Evolutionary conservation across 2,797 vertebrate species (phyloP).

Genomic region (Phataginus tetradactyla): DNA sequence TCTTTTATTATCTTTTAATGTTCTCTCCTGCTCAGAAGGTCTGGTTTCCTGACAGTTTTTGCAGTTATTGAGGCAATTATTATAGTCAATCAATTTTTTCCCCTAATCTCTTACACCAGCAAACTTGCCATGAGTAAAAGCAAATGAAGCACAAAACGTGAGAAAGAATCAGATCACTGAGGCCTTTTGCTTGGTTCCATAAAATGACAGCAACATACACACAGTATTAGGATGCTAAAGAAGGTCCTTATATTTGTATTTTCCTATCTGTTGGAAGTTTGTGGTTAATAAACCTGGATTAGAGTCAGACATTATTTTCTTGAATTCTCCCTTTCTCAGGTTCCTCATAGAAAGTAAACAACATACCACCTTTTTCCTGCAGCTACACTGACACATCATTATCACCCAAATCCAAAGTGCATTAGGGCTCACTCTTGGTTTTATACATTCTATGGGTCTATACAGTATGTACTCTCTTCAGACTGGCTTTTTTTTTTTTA

Average conservation of each 20-base stretch:
- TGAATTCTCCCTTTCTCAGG: not conserved
- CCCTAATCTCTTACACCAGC: not conserved
- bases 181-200: not conserved
- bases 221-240: not conserved
- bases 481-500: too few relatives aligned
- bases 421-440: too few relatives aligned
- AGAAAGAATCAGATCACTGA: not conserved
- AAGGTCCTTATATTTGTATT: not conserved
- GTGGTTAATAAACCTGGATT: not conserved
- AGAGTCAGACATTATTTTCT: not conserved
- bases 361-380: not conserved
- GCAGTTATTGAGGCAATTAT: not conserved
- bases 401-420: too few relatives aligned
- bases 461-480: too few relatives aligned
- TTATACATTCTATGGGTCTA: too few relatives aligned
- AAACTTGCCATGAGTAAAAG: not conserved
- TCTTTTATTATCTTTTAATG: not conserved
- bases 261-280: not conserved
- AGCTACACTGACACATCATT: not conserved
- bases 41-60: not conserved
- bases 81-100: not conserved
- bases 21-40: not conserved
- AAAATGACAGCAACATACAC: not conserved
- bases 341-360: not conserved
- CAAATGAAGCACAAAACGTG: not conserved